phyloP scores from a whole-genome alignment of 92 coral and sea anemone species.

The Palythoa grandis region DNA sequence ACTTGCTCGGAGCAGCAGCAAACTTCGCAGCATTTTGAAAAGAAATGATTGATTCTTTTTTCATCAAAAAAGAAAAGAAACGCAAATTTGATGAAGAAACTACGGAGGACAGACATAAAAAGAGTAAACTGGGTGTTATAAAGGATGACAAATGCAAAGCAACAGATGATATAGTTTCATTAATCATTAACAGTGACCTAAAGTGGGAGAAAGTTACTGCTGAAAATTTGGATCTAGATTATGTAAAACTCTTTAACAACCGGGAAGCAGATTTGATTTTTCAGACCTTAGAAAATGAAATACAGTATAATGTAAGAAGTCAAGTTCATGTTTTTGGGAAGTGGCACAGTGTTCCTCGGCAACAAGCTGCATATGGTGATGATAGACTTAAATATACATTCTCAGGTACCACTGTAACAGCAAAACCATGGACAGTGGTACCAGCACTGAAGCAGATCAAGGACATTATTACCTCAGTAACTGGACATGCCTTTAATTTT shows the following conservation, averaged over 20 bases:
- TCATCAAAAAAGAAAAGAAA: constrained; percentile 43
- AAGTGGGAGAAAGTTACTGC: constrained; percentile 70
- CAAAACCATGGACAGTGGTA: constrained; percentile 74
- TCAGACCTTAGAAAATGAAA: constrained; percentile 70
- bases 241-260: constrained; percentile 66
- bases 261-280: constrained; percentile 64
- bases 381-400: constrained; percentile 72
- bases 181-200: constrained; percentile 27
- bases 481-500: constrained; percentile 74
- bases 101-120: background rate
- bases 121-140: background rate
- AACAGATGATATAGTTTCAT: background rate
- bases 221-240: constrained; percentile 75
- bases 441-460: constrained; percentile 65
- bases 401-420: constrained; percentile 76
- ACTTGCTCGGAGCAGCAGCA: background rate
- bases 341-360: constrained; percentile 76
- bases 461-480: constrained; percentile 50
- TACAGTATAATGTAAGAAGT: constrained; percentile 63
- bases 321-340: constrained; percentile 76
- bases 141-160: background rate
- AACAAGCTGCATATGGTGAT: constrained; percentile 83
- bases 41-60: constrained; percentile 62
- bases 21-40: background rate
- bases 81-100: constrained; percentile 39